Conservation (phyloP, 2,888 invertebrate genomes). For the Tenthredo amoena region DNA sequence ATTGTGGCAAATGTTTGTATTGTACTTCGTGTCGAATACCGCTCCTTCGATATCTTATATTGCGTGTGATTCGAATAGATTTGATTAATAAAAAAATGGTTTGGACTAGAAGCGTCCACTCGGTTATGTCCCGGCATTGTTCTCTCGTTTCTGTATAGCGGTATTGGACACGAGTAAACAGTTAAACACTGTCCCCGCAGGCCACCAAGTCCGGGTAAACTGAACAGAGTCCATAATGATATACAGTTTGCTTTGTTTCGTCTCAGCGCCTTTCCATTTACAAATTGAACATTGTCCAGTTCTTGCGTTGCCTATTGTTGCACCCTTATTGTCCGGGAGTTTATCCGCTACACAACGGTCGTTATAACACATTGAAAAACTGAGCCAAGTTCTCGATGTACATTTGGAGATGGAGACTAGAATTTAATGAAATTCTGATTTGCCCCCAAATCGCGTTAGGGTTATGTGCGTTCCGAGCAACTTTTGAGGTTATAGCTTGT, state of each 20-base stretch:
- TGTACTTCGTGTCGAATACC: not conserved
- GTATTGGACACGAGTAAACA: conserved; percentile 11
- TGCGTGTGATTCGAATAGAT: not conserved
- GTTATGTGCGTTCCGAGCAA: no score
- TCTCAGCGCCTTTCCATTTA: conserved; percentile 38
- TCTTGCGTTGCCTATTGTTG: not conserved
- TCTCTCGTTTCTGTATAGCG: not conserved
- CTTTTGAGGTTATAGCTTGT: no score
- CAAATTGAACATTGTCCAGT: conserved; percentile 31
- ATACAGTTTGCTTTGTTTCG: conserved; percentile 40
- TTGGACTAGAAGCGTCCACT: not conserved
- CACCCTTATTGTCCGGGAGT: not conserved
- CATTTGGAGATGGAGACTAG: no score
- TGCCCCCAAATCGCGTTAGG: no score
- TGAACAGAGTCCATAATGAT: not conserved
- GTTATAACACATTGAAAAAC: not conserved
- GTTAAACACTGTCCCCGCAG: not conserved
- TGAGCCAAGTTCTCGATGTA: not conserved
- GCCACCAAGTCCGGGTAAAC: not conserved
- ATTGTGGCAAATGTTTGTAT: not conserved
- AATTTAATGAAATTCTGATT: no score
- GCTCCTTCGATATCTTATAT: not conserved
- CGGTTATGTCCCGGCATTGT: not conserved
- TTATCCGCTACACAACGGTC: not conserved
- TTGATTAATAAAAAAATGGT: not conserved